Evolutionary conservation across 2,113 vertebrate species (phyloP).

Genomic region (Atractosteus spatula): DNA sequence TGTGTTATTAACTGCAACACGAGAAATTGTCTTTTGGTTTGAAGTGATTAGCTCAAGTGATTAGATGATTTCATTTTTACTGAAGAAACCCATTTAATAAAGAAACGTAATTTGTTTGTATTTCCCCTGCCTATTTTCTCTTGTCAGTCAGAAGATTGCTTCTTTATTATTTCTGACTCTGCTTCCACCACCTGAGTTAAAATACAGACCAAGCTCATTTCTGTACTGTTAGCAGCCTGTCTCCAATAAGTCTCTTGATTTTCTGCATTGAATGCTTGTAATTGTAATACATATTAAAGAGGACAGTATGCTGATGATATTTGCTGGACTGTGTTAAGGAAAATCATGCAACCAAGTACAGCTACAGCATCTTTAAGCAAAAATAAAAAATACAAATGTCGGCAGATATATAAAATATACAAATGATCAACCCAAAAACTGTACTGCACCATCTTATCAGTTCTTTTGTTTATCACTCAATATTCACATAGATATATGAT

Average conservation of each 20-base stretch:
- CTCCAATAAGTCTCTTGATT: constrained; percentile 57
- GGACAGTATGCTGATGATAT: no score
- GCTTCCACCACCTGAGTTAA: constrained; percentile 45
- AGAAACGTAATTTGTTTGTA: constrained; percentile 44
- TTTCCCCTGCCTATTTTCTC: constrained; percentile 36
- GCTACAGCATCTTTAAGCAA: no score
- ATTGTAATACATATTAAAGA: no score
- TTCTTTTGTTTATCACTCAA: no score
- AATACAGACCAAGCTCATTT: constrained; percentile 53
- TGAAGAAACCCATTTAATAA: constrained; percentile 2
- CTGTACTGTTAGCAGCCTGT: constrained; percentile 39
- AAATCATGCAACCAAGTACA: no score
- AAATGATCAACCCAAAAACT: no score
- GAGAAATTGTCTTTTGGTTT: constrained; percentile 5
- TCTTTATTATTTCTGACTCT: constrained; percentile 42
- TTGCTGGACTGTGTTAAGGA: no score
- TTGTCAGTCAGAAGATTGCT: constrained; percentile 35
- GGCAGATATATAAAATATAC: no score
- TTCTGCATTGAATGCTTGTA: constrained; percentile 30
- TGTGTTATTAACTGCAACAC: background rate
- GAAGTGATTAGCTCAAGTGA: background rate
- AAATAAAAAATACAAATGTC: no score
- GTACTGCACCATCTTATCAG: no score
- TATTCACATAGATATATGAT: no score
- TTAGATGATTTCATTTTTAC: constrained; percentile 7